Conservation (phyloP, 92 coral and sea anemone genomes). For the Porites lobata region DNA sequence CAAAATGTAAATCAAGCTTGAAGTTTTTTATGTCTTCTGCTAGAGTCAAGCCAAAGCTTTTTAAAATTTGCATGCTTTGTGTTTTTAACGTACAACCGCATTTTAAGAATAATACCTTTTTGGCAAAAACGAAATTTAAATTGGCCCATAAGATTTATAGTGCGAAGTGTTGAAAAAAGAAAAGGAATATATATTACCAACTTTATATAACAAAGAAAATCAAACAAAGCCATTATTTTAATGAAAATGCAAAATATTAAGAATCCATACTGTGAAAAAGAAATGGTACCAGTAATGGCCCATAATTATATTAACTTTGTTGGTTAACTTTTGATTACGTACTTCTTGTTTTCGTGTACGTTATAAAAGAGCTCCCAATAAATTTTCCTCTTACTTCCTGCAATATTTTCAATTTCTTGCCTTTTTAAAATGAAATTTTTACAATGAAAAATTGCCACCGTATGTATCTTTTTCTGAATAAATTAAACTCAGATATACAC, state of each 20-base stretch:
- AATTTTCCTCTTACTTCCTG: background rate
- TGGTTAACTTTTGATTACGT: slow-evolving; percentile 3
- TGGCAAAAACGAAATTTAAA: no score
- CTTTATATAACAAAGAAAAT: no score
- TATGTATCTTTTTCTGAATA: background rate
- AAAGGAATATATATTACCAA: no score
- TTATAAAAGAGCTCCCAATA: background rate
- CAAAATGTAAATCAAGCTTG: no score
- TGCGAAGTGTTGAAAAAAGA: no score
- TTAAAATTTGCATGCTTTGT: no score
- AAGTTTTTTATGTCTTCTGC: no score
- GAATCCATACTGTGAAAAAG: background rate
- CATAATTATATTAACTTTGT: background rate
- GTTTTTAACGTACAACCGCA: no score
- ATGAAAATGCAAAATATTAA: background rate
- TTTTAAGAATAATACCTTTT: no score
- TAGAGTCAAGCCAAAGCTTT: no score
- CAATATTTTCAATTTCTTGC: background rate
- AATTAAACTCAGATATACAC: no score
- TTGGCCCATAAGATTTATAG: no score
- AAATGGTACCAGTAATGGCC: background rate
- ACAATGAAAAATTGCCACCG: background rate
- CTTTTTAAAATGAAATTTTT: background rate
- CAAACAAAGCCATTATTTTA: background rate
- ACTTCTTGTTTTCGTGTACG: background rate